Percentiles rank a stretch among this genome's conserved stretches.
These are phyloP conservation scores for Chamaetylas fuelleborni DNA, from an alignment of 2,113 vertebrate species.

Conservation along the genomic window DNA sequence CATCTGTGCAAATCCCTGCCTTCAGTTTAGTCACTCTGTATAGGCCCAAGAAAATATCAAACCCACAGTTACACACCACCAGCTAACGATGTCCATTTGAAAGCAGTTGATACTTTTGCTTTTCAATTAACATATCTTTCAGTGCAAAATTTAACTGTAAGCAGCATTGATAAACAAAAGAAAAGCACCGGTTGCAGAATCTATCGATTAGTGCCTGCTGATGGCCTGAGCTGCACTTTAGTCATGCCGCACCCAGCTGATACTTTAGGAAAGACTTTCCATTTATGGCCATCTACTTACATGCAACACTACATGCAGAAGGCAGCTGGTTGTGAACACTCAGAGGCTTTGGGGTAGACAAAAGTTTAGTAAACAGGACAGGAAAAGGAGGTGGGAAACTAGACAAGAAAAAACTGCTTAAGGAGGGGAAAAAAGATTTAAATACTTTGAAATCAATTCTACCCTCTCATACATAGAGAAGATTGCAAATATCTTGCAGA, in stretches of 20 bases:
- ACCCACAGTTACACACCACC: not conserved
- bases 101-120: conserved; percentile 28
- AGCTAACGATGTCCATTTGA: conserved; percentile 8
- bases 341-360: conserved; percentile 79
- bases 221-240: conserved; percentile 76
- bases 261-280: conserved; percentile 80
- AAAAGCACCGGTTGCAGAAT: conserved; percentile 58
- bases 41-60: not conserved
- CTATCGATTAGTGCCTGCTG: conserved; percentile 69
- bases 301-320: conserved; percentile 97
- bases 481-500: not conserved
- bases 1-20: not conserved
- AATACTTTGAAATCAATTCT: not conserved
- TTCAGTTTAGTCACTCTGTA: not conserved
- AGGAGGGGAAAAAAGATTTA: not conserved
- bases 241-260: conserved; percentile 85
- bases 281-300: conserved; percentile 87
- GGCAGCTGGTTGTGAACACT: conserved; percentile 82
- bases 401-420: conserved; percentile 69
- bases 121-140: not conserved
- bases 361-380: not conserved
- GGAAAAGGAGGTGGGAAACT: conserved; percentile 1
- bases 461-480: not conserved
- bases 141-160: conserved; percentile 45
- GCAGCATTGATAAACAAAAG: conserved; percentile 40